These are phyloP conservation scores for Boleophthalmus pectinirostris DNA, from an alignment of 2,113 vertebrate species.

Conservation along the genomic window DNA sequence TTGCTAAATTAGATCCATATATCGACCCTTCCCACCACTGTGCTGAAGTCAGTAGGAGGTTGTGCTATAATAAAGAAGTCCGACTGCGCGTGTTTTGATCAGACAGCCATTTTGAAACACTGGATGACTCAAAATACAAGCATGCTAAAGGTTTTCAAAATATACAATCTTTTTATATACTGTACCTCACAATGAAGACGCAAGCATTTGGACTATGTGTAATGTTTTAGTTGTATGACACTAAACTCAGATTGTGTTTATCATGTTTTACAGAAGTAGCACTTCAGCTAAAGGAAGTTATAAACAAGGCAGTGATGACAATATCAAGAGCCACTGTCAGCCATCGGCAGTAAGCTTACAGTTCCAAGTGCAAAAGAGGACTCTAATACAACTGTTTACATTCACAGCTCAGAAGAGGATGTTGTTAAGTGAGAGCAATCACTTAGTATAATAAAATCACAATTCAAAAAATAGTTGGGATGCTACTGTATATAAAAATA, in stretches of 20 bases:
- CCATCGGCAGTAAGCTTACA: background rate
- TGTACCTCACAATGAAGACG: conserved; percentile 25
- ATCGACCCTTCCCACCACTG: conserved; percentile 29
- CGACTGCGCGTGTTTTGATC: conserved; percentile 39
- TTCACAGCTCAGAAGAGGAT: background rate
- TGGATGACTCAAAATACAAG: conserved; percentile 12
- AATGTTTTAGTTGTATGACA: conserved; percentile 40
- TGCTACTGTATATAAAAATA: background rate
- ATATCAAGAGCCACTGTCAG: conserved; percentile 1
- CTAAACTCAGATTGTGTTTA: conserved; percentile 9
- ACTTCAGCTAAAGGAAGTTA: conserved; percentile 13
- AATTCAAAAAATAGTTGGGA: background rate
- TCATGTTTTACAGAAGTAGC: conserved; percentile 1
- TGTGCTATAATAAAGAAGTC: conserved; percentile 17
- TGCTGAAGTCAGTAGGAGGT: conserved; percentile 29
- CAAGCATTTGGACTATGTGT: conserved; percentile 31
- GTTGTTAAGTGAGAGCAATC: background rate
- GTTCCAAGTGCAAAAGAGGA: background rate
- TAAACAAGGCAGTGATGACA: conserved; percentile 27
- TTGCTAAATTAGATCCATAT: conserved; percentile 31
- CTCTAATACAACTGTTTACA: background rate
- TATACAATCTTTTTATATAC: conserved; percentile 32
- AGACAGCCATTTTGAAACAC: conserved; percentile 40
- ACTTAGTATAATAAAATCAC: background rate
- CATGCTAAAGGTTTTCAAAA: conserved; percentile 22